Conservation (phyloP, 2,113 vertebrate genomes). For the Gadus chalcogrammus region DNA sequence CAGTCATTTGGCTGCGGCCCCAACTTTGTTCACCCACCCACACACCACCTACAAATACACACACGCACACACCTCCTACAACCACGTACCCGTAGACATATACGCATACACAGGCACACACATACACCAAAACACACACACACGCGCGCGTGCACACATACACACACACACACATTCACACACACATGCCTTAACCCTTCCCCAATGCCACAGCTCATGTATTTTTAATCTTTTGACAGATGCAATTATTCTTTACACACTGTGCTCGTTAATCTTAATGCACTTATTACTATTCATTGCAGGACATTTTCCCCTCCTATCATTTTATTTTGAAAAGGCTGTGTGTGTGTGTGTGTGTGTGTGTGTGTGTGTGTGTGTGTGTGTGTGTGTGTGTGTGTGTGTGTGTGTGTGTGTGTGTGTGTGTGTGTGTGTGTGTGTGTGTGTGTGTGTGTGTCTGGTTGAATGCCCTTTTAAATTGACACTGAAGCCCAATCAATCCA, state of each 20-base stretch:
- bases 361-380: not conserved
- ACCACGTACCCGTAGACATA: slow-evolving; percentile 11
- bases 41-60: slow-evolving; percentile 57
- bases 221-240: slow-evolving; percentile 75
- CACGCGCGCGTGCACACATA: too few relatives aligned
- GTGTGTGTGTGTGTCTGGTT: not conserved
- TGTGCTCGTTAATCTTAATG: slow-evolving; percentile 75
- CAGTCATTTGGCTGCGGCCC: slow-evolving; percentile 64
- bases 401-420: slow-evolving; percentile 18
- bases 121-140: slow-evolving; percentile 1
- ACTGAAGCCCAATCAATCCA: slow-evolving; percentile 40
- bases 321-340: slow-evolving; percentile 58
- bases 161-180: not conserved
- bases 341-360: slow-evolving; percentile 23
- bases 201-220: slow-evolving; percentile 66
- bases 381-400: slow-evolving; percentile 21
- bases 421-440: too few relatives aligned
- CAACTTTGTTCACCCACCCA: slow-evolving; percentile 49
- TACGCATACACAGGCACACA: slow-evolving; percentile 52
- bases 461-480: not conserved
- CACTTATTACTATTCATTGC: slow-evolving; percentile 73
- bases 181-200: slow-evolving; percentile 6
- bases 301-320: slow-evolving; percentile 47
- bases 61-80: slow-evolving; percentile 23
- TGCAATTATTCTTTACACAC: slow-evolving; percentile 74